A percentile compares a stretch with the other conserved stretches of the same genome.
Conservation (phyloP, 2,113 vertebrate species). For the Rutilus rutilus region DNA sequence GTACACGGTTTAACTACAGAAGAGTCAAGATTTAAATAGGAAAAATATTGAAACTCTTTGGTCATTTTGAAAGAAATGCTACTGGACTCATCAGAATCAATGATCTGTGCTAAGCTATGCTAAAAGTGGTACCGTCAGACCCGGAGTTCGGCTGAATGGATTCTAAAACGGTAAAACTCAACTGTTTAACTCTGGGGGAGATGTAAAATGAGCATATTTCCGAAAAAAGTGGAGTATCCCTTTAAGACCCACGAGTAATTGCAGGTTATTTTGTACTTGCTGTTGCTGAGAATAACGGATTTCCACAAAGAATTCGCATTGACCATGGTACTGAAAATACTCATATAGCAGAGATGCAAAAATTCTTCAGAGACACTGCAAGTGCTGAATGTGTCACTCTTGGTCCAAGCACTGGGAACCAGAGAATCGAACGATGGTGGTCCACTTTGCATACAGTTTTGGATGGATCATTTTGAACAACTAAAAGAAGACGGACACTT, state of each 20-base stretch:
- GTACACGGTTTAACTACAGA: too few relatives aligned
- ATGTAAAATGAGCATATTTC: too few relatives aligned
- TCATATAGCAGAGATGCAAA: conserved; percentile 16
- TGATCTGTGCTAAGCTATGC: too few relatives aligned
- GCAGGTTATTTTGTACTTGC: conserved; percentile 24
- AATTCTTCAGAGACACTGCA: not conserved
- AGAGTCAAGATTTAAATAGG: too few relatives aligned
- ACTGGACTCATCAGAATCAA: too few relatives aligned
- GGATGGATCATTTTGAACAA: conserved; percentile 39
- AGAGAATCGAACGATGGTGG: conserved; percentile 40
- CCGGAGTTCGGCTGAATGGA: too few relatives aligned
- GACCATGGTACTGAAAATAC: conserved; percentile 8
- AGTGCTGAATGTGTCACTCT: conserved; percentile 24
- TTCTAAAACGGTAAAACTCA: too few relatives aligned
- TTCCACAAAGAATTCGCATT: conserved; percentile 10
- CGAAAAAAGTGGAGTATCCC: too few relatives aligned
- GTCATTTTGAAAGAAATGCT: too few relatives aligned
- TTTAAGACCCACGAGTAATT: conserved; percentile 25
- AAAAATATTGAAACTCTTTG: too few relatives aligned
- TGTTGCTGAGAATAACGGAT: conserved; percentile 22
- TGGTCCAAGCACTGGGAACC: conserved; percentile 40
- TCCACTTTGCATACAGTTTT: conserved; percentile 40
- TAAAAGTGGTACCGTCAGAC: too few relatives aligned
- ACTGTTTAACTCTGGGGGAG: too few relatives aligned
- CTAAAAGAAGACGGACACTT: conserved; percentile 38